phyloP scores from a whole-genome alignment of 2,113 vertebrate genomes.

The Sapajus apella region DNA sequence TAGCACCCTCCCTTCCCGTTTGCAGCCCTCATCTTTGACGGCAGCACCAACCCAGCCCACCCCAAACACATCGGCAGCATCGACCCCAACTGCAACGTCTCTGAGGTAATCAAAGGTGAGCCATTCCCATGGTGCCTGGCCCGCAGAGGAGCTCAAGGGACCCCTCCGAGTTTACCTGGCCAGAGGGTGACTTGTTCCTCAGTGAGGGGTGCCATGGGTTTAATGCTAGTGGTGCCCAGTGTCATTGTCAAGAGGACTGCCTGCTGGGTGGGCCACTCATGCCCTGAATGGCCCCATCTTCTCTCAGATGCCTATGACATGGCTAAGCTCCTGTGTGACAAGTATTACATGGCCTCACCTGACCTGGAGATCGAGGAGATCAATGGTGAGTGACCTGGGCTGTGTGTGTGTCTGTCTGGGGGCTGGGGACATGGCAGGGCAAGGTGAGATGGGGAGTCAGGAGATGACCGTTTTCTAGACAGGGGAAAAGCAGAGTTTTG shows the following conservation, averaged over 20 bases:
- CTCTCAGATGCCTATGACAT: slow-evolving; percentile 91
- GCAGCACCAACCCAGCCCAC: slow-evolving; percentile 92
- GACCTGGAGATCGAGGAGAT: slow-evolving; percentile 90
- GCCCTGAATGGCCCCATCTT: not conserved
- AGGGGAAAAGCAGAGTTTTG: not conserved
- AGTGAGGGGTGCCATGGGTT: not conserved
- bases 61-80: slow-evolving; percentile 96
- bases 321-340: slow-evolving; percentile 94
- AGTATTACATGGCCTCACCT: slow-evolving; percentile 93
- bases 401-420: no score
- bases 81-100: slow-evolving; percentile 91
- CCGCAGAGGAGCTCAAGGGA: not conserved
- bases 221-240: not conserved
- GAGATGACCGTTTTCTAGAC: not conserved
- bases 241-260: not conserved
- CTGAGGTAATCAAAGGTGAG: slow-evolving; percentile 91
- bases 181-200: not conserved
- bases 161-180: not conserved
- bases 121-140: fast-evolving
- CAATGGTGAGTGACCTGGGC: slow-evolving; percentile 84
- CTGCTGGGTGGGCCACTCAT: not conserved
- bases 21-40: slow-evolving; percentile 92
- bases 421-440: not conserved
- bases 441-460: not conserved
- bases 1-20: not conserved